Evolutionary conservation across 2,888 invertebrate species (phyloP).

Genomic region (Machimus atricapillus): DNA sequence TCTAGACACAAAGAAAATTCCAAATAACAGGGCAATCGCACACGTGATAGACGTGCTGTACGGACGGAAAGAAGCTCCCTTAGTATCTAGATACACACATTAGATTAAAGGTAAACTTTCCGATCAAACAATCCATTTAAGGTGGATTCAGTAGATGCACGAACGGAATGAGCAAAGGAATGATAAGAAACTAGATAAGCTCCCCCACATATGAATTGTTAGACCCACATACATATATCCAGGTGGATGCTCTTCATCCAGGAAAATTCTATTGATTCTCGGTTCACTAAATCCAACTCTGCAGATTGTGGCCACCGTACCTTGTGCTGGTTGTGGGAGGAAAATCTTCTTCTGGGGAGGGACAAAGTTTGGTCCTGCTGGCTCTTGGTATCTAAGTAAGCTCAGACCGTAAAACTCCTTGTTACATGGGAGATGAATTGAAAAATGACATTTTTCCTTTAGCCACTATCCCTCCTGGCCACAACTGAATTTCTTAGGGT

Average conservation of each 20-base stretch:
- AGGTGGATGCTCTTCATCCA: background rate
- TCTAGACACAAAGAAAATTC: constrained; percentile 38
- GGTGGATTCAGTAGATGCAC: constrained; percentile 1
- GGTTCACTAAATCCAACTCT: constrained; percentile 15
- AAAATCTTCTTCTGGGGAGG: background rate
- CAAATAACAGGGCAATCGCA: constrained; percentile 33
- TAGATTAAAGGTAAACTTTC: constrained; percentile 35
- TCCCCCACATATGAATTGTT: constrained; percentile 2
- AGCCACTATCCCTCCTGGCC: background rate
- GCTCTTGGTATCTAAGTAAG: background rate
- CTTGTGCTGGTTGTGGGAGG: background rate
- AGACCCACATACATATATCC: background rate
- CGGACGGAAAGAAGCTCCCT: background rate
- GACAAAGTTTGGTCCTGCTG: background rate
- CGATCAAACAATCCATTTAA: constrained; percentile 36
- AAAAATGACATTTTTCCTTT: constrained; percentile 11
- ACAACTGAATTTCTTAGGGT: background rate
- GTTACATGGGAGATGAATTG: constrained; percentile 12
- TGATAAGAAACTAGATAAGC: constrained; percentile 35
- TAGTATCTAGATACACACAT: constrained; percentile 22
- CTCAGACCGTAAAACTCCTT: background rate
- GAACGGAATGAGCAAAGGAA: background rate
- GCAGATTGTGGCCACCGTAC: constrained; percentile 1
- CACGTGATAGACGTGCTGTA: constrained; percentile 33
- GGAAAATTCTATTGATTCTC: constrained; percentile 15